These are phyloP conservation scores for Ligdia adustata DNA, from an alignment of 2,888 invertebrate genomes.

Conservation along the genomic window DNA sequence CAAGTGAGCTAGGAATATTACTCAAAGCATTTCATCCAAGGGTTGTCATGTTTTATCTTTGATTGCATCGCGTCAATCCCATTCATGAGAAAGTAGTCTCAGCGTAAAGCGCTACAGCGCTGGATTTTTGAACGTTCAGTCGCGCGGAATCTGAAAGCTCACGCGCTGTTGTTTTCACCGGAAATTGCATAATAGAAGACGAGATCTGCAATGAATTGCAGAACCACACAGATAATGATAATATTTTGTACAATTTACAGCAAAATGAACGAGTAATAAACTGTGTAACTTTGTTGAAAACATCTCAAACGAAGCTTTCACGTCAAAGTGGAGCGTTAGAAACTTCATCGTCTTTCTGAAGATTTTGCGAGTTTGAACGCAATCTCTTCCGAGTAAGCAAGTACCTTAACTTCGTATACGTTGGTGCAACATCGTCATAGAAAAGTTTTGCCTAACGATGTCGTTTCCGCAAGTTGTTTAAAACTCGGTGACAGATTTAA, in stretches of 20 bases:
- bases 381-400: conserved; percentile 18
- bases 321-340: conserved; percentile 18
- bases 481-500: background rate
- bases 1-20: no score
- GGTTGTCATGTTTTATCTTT: no score
- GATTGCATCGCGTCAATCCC: no score
- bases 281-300: conserved; percentile 11
- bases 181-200: conserved; percentile 5
- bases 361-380: conserved; percentile 12
- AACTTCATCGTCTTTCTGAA: conserved; percentile 12
- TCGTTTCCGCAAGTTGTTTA: no score
- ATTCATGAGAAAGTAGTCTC: no score
- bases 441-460: conserved; percentile 16
- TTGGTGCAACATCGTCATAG: conserved; percentile 7
- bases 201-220: background rate
- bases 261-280: conserved; percentile 1
- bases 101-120: conserved; percentile 1
- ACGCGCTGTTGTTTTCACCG: background rate
- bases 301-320: conserved; percentile 23
- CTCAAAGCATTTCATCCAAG: no score
- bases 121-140: background rate
- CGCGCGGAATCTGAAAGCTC: conserved; percentile 2
- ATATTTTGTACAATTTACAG: conserved; percentile 4
- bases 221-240: background rate
- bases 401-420: conserved; percentile 13